Evolutionary conservation across 2,797 vertebrate species (phyloP), one percentile per base, ranked within the genome.

Genomic region (Tenualosa thibaudeaui): DNA sequence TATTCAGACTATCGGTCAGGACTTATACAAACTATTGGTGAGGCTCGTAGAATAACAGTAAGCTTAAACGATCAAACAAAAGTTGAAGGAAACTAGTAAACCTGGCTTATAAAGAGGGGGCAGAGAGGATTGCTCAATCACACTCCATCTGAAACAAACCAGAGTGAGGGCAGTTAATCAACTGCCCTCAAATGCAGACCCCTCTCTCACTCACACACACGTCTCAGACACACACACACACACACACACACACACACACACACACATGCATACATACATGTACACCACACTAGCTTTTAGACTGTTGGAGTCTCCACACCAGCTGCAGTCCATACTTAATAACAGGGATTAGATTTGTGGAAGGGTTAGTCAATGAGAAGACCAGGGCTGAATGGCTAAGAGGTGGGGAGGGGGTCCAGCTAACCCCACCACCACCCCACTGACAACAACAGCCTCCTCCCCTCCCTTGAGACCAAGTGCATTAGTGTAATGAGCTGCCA

Each of bases 401-500:
- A 24, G 62, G 6, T 19, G 17, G 58, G 17, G 19, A 3, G 24
- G 65, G 2, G 71, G 37, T 78, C 71, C 71, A 78, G 40, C 8
- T 40, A 78, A 17, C 71, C 17, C 71, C 71, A 46, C 40, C 71
- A 78, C 40, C 37, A 31, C 26, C 62, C 71, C 71, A 78, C 40
- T 78, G 37, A 78, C 40, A 78, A 40, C 68, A 75, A 19, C 71
- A 78, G 17, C 71, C 40, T 13, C 31, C 71, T 78, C 71, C 71
- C 90, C 91, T 93, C 93, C 92, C 93, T 2, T 83, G 91, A 88
- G 84, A 91, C 91, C 88, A 87, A 86, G 91, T 93, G 92, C 93
- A 95, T 95, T 94, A 95, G 93, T 91, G 93, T 93, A 95, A 94
- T 94, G 92, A 94, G 92, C 92, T 92, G 87, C 91, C 89, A 91